phyloP scores from a whole-genome alignment of 1,140 invertebrate genomes.

The Calephelis nemesis region DNA sequence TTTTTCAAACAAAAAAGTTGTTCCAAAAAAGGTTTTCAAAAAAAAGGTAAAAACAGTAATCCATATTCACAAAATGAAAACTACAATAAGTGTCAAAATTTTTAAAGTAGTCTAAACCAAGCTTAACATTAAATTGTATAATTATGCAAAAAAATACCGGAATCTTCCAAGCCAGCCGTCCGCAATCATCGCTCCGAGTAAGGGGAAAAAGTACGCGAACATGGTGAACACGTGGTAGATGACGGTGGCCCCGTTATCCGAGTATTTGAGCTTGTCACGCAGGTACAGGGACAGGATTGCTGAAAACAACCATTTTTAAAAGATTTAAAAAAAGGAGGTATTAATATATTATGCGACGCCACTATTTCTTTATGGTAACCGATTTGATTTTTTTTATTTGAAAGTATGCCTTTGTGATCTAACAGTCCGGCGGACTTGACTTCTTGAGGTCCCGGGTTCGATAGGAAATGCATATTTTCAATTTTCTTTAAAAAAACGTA shows the following conservation, averaged over 20 bases:
- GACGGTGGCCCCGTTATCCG: conserved; percentile 84
- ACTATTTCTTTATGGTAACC: too few relatives aligned
- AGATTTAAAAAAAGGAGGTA: too few relatives aligned
- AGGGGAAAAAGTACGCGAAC: conserved; percentile 89
- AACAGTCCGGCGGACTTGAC: too few relatives aligned
- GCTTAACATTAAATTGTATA: neutral
- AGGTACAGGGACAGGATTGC: conserved; percentile 90
- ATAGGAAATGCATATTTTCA: too few relatives aligned
- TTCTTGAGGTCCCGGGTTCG: too few relatives aligned
- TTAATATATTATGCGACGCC: too few relatives aligned
- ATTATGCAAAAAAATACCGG: conserved; percentile 49
- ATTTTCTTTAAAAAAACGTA: too few relatives aligned
- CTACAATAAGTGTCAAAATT: too few relatives aligned
- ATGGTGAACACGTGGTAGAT: conserved; percentile 90
- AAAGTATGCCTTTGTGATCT: too few relatives aligned
- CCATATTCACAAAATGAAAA: neutral
- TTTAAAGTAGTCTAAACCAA: neutral
- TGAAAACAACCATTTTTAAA: conserved; percentile 56
- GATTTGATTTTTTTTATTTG: too few relatives aligned
- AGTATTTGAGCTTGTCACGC: conserved; percentile 83
- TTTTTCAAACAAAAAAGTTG: too few relatives aligned
- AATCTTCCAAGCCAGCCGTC: conserved; percentile 91
- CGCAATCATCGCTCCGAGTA: conserved; percentile 92
- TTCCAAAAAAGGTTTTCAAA: too few relatives aligned
- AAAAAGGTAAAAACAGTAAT: neutral